phyloP scores from a whole-genome alignment of 2,113 vertebrate species.

The Meriones unguiculatus region DNA sequence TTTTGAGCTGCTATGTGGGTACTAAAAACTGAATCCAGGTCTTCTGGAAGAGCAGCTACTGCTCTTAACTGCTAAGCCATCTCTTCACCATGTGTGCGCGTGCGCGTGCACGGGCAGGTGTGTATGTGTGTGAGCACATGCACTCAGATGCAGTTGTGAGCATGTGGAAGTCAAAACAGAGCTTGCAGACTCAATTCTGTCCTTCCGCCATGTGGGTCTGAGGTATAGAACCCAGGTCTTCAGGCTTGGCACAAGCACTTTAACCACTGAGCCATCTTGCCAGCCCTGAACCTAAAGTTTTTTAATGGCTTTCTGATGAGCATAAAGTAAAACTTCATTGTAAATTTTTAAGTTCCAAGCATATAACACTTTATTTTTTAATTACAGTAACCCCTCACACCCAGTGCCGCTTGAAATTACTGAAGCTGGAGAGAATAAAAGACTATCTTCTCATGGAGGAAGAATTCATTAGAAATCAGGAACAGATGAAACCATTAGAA shows the following conservation, averaged over 20 bases:
- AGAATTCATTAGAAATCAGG: conserved; percentile 99
- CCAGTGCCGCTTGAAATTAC: conserved; percentile 96
- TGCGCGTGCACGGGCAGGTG: too few relatives aligned
- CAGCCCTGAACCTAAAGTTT: not conserved
- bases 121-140: too few relatives aligned
- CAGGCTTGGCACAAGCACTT: not conserved
- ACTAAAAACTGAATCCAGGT: not conserved
- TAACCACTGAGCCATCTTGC: not conserved
- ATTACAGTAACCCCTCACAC: conserved; percentile 97
- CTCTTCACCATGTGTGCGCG: not conserved
- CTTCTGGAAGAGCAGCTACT: not conserved
- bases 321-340: not conserved
- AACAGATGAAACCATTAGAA: conserved; percentile 99
- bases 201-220: not conserved
- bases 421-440: conserved; percentile 98
- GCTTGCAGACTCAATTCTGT: not conserved
- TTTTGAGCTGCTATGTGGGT: not conserved
- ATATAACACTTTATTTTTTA: conserved; percentile 34
- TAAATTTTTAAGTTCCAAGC: not conserved
- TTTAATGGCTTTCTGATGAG: not conserved
- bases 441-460: conserved; percentile 99
- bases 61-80: not conserved
- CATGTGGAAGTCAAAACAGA: not conserved
- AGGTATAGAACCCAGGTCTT: not conserved
- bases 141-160: not conserved